phyloP scores from a whole-genome alignment of 2,888 invertebrate species.

The Chorisops tibialis region DNA sequence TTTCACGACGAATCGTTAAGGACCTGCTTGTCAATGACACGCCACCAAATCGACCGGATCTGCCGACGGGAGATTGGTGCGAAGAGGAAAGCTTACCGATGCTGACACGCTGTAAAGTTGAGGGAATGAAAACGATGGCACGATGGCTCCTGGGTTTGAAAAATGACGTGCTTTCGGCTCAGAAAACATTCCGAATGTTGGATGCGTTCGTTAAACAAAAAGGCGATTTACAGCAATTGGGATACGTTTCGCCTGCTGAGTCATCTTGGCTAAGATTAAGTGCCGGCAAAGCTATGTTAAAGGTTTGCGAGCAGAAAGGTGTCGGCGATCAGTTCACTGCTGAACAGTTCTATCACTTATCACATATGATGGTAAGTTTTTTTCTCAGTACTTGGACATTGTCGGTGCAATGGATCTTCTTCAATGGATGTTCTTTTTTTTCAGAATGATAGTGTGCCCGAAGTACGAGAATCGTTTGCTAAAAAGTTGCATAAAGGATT shows the following conservation, averaged over 20 bases:
- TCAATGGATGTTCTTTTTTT: slow-evolving; percentile 18
- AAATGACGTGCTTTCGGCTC: slow-evolving; percentile 80
- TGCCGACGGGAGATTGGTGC: slow-evolving; percentile 64
- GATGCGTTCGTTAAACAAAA: slow-evolving; percentile 91
- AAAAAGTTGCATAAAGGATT: slow-evolving; percentile 88
- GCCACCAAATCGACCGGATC: slow-evolving; percentile 55
- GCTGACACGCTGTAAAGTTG: slow-evolving; percentile 88
- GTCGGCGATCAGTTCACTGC: slow-evolving; percentile 93
- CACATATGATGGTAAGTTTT: slow-evolving; percentile 75
- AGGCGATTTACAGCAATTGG: slow-evolving; percentile 77
- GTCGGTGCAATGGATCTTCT: not conserved
- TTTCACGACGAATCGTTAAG: slow-evolving; percentile 93
- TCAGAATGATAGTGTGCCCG: slow-evolving; percentile 69
- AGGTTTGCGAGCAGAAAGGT: slow-evolving; percentile 94
- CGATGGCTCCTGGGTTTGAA: slow-evolving; percentile 92
- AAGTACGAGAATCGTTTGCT: slow-evolving; percentile 86
- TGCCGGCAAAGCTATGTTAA: slow-evolving; percentile 93
- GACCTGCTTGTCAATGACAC: slow-evolving; percentile 84
- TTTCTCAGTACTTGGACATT: not conserved
- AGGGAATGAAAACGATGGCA: slow-evolving; percentile 94
- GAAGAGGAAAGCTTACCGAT: slow-evolving; percentile 81
- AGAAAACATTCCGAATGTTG: slow-evolving; percentile 91
- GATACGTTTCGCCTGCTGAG: slow-evolving; percentile 75
- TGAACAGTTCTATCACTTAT: slow-evolving; percentile 91
- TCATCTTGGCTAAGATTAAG: slow-evolving; percentile 90